Percentiles rank a stretch among this genome's conserved stretches.
These are phyloP conservation scores for Myanophis thanlyinensis DNA, from an alignment of 2,113 vertebrate genomes.

Conservation along the genomic window DNA sequence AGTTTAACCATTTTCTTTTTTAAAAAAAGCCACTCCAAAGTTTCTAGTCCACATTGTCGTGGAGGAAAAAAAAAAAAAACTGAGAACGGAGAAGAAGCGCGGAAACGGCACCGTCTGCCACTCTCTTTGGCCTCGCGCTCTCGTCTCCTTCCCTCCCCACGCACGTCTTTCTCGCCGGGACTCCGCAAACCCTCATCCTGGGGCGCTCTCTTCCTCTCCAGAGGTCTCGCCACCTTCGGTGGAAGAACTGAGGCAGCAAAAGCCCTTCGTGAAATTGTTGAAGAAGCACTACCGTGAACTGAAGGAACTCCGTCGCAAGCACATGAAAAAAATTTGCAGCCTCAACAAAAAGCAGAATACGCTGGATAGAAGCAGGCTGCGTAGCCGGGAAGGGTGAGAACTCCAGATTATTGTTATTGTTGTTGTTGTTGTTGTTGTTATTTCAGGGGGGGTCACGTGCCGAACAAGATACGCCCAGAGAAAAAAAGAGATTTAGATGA, in stretches of 20 bases:
- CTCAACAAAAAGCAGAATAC: slow-evolving; percentile 77
- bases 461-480: background rate
- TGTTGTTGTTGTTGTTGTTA: no score
- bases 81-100: background rate
- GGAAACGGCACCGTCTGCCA: fast-evolving
- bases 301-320: slow-evolving; percentile 81
- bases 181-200: background rate
- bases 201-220: slow-evolving; percentile 26
- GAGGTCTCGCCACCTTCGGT: slow-evolving; percentile 69
- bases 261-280: slow-evolving; percentile 73
- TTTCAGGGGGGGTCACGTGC: background rate
- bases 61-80: background rate
- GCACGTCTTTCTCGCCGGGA: background rate
- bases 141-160: background rate
- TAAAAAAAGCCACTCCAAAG: background rate
- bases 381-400: slow-evolving; percentile 41
- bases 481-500: background rate
- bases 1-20: background rate
- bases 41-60: background rate
- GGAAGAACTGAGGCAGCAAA: slow-evolving; percentile 79
- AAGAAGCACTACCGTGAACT: slow-evolving; percentile 83
- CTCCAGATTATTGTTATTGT: no score
- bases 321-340: slow-evolving; percentile 77
- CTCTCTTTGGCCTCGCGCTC: fast-evolving
- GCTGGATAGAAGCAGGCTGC: slow-evolving; percentile 69